Evolutionary conservation across 2,888 invertebrate species (phyloP).

Genomic region (Escarpia spicata): DNA sequence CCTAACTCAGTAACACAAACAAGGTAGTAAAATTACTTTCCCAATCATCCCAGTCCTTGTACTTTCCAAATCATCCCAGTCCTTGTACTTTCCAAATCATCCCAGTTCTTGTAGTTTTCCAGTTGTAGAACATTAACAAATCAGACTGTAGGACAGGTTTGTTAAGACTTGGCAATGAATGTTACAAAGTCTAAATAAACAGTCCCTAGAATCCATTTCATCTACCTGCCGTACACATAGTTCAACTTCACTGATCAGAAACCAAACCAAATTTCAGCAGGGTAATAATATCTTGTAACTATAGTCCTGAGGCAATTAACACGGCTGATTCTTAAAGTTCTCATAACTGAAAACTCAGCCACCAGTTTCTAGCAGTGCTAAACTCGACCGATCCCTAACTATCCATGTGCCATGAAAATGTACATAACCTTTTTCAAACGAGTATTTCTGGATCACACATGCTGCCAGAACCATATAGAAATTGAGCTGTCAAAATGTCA

Average conservation of each 20-base stretch:
- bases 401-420: not conserved
- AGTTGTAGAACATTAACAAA: not conserved
- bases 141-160: not conserved
- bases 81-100: not conserved
- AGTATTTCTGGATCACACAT: not conserved
- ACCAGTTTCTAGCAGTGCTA: not conserved
- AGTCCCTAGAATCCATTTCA: not conserved
- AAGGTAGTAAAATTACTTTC: too few species aligned
- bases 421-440: not conserved
- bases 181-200: conserved; percentile 11
- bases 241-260: not conserved
- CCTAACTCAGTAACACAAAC: too few species aligned
- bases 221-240: not conserved
- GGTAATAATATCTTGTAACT: not conserved
- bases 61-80: too few species aligned
- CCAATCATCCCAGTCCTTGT: too few species aligned
- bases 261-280: not conserved
- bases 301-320: not conserved
- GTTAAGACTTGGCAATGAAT: not conserved
- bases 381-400: not conserved
- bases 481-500: not conserved
- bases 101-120: not conserved
- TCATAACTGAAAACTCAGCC: not conserved
- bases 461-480: not conserved
- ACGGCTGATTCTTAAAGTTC: not conserved